phyloP scores from a whole-genome alignment of 2,797 vertebrate species.

The Coluber constrictor region DNA sequence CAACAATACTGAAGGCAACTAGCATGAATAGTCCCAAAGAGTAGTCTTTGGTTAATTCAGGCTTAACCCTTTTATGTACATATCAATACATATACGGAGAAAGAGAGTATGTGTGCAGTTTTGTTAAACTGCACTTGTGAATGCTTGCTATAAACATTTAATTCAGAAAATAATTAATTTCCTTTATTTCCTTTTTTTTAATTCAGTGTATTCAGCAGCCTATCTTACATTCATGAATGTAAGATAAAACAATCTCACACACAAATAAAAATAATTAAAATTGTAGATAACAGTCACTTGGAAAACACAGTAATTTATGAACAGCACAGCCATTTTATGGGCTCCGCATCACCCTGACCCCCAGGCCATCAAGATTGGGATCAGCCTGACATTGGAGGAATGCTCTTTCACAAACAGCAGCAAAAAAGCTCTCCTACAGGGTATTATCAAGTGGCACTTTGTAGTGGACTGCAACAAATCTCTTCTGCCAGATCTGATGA shows the following conservation, averaged over 20 bases:
- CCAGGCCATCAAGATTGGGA: neutral
- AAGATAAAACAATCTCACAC: neutral
- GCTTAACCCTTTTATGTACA: neutral
- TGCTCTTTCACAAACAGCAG: neutral
- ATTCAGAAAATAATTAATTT: conserved; percentile 7
- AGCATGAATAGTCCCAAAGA: neutral
- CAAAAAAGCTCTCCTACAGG: neutral
- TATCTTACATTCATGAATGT: neutral
- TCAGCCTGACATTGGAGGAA: neutral
- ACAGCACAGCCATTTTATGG: neutral
- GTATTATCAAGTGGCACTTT: neutral
- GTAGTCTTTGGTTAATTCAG: neutral
- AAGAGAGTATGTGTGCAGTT: neutral
- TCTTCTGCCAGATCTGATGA: neutral
- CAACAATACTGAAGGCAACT: neutral
- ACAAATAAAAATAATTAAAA: neutral
- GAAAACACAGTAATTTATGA: neutral
- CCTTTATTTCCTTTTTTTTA: neutral
- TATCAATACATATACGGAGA: neutral
- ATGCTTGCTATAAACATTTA: neutral
- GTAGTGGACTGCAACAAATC: neutral
- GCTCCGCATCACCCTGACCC: neutral
- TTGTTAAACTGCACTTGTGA: conserved; percentile 1
- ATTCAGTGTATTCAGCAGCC: neutral
- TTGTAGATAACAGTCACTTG: neutral